Percentiles rank a stretch among this genome's conserved stretches.
These are phyloP conservation scores for Eremobia ochroleuca DNA, from an alignment of 2,888 invertebrate genomes.

Conservation along the genomic window DNA sequence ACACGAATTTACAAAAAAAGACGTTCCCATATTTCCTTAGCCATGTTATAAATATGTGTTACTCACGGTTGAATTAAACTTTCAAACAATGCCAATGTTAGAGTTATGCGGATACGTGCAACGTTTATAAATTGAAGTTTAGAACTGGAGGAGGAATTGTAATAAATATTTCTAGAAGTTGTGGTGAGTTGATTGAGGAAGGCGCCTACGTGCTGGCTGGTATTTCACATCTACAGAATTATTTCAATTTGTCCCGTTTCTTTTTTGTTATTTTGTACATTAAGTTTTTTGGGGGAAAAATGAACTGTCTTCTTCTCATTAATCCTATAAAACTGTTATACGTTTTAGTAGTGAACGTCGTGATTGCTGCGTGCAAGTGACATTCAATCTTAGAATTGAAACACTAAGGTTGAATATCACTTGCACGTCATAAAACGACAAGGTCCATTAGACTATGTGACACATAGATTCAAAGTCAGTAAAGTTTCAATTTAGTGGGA, in stretches of 20 bases:
- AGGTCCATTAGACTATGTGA: no score
- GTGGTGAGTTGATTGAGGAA: slow-evolving; percentile 43
- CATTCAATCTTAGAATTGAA: no score
- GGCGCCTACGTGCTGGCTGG: slow-evolving; percentile 4
- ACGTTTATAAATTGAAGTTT: slow-evolving; percentile 52
- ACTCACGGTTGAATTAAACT: slow-evolving; percentile 56
- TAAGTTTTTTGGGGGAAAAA: neutral
- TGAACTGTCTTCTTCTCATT: neutral
- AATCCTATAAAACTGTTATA: no score
- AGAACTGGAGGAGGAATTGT: slow-evolving; percentile 28
- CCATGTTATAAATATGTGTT: slow-evolving; percentile 40
- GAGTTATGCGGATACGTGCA: slow-evolving; percentile 46
- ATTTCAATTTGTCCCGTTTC: neutral
- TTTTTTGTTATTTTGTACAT: neutral
- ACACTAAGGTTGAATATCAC: neutral
- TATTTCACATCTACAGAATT: neutral
- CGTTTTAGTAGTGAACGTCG: no score
- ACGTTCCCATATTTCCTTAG: slow-evolving; percentile 23
- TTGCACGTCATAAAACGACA: neutral
- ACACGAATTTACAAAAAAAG: neutral
- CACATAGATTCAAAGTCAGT: neutral
- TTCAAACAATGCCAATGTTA: slow-evolving; percentile 50
- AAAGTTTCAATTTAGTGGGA: neutral
- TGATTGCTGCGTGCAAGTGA: no score
- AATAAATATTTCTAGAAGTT: slow-evolving; percentile 47